These are phyloP conservation scores for Torymus aiolomorphi DNA, from an alignment of 2,888 invertebrate species.

Conservation along the genomic window DNA sequence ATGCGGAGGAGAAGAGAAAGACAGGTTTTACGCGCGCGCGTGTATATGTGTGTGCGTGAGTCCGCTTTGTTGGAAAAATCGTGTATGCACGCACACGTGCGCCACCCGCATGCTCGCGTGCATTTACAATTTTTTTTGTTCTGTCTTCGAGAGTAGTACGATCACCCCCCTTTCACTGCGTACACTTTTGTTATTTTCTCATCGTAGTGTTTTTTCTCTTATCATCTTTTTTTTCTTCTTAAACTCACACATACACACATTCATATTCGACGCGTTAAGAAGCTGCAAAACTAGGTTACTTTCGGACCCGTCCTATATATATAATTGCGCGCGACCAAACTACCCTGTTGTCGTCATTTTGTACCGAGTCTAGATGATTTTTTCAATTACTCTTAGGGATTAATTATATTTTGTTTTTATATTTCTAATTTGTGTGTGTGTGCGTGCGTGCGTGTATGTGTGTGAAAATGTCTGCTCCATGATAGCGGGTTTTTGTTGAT, in stretches of 20 bases:
- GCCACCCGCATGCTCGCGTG: not conserved
- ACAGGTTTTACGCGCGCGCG: not conserved
- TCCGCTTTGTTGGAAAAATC: too few relatives aligned
- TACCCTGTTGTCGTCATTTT: constrained; percentile 64
- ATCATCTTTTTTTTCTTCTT: not conserved
- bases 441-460: constrained; percentile 62
- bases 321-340: constrained; percentile 10
- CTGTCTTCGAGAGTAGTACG: not conserved
- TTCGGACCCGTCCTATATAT: constrained; percentile 55
- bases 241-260: constrained; percentile 4
- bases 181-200: not conserved
- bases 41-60: constrained; percentile 2
- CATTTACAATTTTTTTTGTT: not conserved
- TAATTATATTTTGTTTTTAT: constrained; percentile 71
- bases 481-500: constrained; percentile 72
- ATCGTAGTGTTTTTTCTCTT: constrained; percentile 37
- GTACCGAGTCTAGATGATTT: constrained; percentile 68
- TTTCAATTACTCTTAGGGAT: constrained; percentile 65
- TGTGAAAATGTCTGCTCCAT: constrained; percentile 73
- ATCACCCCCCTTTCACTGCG: not conserved
- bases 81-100: too few relatives aligned
- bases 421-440: constrained; percentile 71
- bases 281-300: constrained; percentile 48
- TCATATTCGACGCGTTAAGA: constrained; percentile 26
- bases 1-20: too few relatives aligned